A percentile compares a stretch with the other conserved stretches of the same genome.
phyloP scores from a whole-genome alignment of 2,888 invertebrate species.

The Colletes collaris region DNA sequence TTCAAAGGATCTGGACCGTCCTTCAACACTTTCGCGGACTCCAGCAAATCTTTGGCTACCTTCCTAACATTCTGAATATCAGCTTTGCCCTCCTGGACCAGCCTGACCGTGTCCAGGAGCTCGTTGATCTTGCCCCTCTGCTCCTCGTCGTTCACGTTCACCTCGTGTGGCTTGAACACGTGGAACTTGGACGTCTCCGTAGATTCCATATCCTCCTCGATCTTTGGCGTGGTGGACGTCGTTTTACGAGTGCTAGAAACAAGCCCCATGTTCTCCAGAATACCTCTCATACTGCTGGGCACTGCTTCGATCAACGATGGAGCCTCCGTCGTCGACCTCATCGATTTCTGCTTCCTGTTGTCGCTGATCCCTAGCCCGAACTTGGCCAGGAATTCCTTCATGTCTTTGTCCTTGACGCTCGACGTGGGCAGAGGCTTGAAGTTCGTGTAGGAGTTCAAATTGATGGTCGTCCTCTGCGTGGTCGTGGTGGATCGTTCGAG shows the following conservation, averaged over 20 bases:
- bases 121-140: constrained; percentile 83
- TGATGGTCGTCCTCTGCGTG: constrained; percentile 63
- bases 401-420: constrained; percentile 78
- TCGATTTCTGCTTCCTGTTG: constrained; percentile 72
- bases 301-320: constrained; percentile 76
- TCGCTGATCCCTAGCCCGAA: constrained; percentile 81
- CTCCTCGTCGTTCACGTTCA: constrained; percentile 78
- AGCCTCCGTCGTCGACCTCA: constrained; percentile 58
- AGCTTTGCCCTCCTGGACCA: constrained; percentile 79
- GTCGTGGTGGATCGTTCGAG: constrained; percentile 60
- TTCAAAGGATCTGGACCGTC: constrained; percentile 79
- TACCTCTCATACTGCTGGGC: constrained; percentile 80
- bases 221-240: neutral
- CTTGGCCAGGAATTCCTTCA: constrained; percentile 82
- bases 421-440: constrained; percentile 83
- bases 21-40: constrained; percentile 73
- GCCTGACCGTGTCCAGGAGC: constrained; percentile 79
- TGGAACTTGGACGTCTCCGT: constrained; percentile 66
- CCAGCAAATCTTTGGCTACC: constrained; percentile 74
- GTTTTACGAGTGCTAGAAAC: constrained; percentile 60
- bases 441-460: constrained; percentile 80
- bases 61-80: constrained; percentile 74
- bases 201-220: constrained; percentile 22
- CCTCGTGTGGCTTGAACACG: constrained; percentile 81
- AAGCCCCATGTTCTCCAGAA: constrained; percentile 82